Base-by-base conservation (phyloP, 2,888 invertebrate genomes). In the Dryomyza anilis region DNA sequence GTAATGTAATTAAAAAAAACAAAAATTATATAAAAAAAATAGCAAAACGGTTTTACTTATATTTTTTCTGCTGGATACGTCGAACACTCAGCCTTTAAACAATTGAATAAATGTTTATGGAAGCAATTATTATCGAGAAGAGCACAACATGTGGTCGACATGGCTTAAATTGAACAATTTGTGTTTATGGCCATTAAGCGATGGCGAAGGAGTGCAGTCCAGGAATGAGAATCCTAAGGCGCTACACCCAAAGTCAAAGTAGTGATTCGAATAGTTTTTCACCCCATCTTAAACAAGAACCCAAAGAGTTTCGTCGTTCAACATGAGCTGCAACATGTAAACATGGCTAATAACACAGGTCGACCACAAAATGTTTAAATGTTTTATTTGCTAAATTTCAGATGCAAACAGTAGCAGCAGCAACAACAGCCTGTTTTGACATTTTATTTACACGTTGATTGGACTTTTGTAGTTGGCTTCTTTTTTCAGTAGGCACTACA, bases 221-320 rank as follows among this genome's bases (percentile, higher is more conserved):
- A 50, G 25, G 25, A 50, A n/a, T 50, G 56, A 29, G 53, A 58
- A 64, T n/a, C n/a, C n/a, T n/a, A n/a, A n/a, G n/a, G n/a, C n/a
- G n/a, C n/a, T 39, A 52, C 46, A 65, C 59, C 8, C 33, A 25
- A 43, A 21, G 45, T 29, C 55, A 19, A 55, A 19, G 29, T 14
- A 43, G 52, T 43, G 39, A 30, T 29, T 39, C 14, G 21, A 21
- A 29, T 23, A n/a, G 14, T 52, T 25, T 21, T 36, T 39, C n/a
- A n/a, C n/a, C n/a, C n/a, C n/a, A n/a, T n/a, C n/a, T n/a, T n/a
- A n/a, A n/a, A n/a, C n/a, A n/a, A n/a, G n/a, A n/a, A n/a, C n/a
- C n/a, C n/a, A n/a, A n/a, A n/a, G n/a, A n/a, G n/a, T n/a, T n/a
- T n/a, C n/a, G n/a, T n/a, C n/a, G n/a, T n/a, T n/a, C n/a, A n/a